Evolutionary conservation across 2,888 invertebrate species (phyloP), one percentile per base, ranked within the genome.

Genomic region (Malachius bipustulatus): DNA sequence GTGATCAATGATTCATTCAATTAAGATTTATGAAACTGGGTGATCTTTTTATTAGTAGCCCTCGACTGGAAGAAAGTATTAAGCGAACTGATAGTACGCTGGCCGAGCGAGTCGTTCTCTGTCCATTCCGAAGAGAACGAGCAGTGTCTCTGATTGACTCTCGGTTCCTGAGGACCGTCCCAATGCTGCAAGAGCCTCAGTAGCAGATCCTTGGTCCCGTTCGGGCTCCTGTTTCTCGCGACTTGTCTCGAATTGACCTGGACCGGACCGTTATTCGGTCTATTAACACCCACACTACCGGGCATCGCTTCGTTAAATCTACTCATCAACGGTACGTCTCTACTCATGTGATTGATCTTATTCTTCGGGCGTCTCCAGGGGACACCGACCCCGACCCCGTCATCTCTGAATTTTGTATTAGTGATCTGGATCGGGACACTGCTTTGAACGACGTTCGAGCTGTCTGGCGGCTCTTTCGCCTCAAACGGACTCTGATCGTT

Each of bases 61-160:
- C 64, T 54, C 29, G 68, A 64, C 43, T 81, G 78, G 59, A 82
- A 84, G 64, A 83, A 84, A 36, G 78, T 79, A 47, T 84, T 82
- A 29, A 84, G 67, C 36, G 84, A 83, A 47, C 79, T 82, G 67
- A 85, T 82, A 4, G 84, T 80, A 48, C 71, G 74, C 52, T 83
- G 78, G 24, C 81, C 82, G 33, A 84, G 64, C 41, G 75, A 74
- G 47, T 82, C 79, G 13, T 75, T 72, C 6, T 79, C 72, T 14
- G 77, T 75, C 75, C 78, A 82, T 50, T 83, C 83, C 33, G 79
- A 64, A 15, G 83, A 82, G 46, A 84, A 72, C 11, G 82, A 82
- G 50, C 80, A 78, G 47, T 80, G 79, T 26, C 71, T 54, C 0
- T 73, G 70, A 11, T 67, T 68, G 2, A 73, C 66, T 41, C 72